Percentiles rank a stretch among this genome's conserved stretches.
phyloP scores from a whole-genome alignment of 2,113 vertebrate species.

The Rhineura floridana region DNA sequence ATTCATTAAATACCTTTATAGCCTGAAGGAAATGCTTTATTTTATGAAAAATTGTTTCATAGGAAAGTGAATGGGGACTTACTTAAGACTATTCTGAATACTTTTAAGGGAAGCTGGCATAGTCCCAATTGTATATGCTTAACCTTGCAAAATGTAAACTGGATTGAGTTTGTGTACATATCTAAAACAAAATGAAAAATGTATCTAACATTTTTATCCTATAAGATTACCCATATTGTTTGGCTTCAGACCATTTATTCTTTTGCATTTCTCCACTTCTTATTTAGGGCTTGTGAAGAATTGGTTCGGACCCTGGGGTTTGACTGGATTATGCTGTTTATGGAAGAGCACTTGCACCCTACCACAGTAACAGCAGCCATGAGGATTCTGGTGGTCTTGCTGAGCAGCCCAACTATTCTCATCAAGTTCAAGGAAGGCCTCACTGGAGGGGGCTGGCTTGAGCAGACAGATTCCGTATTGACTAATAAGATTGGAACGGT shows the following conservation, averaged over 20 bases:
- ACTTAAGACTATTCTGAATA: neutral
- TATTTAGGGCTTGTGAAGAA: conserved; percentile 93
- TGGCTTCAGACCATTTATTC: neutral
- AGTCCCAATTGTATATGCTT: neutral
- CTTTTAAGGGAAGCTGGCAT: neutral
- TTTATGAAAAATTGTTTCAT: neutral
- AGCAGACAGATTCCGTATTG: conserved; percentile 96
- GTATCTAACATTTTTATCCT: neutral
- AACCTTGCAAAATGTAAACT: neutral
- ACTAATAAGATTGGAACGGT: conserved; percentile 98
- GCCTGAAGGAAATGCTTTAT: neutral
- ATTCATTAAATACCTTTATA: too few relatives aligned
- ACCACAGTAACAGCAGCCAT: conserved; percentile 92
- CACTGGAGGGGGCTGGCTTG: conserved; percentile 94
- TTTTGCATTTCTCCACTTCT: neutral
- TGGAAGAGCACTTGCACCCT: conserved; percentile 96
- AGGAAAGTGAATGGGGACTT: neutral
- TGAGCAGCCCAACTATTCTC: conserved; percentile 91
- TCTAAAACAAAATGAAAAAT: neutral
- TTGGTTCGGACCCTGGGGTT: conserved; percentile 92
- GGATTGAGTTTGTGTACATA: neutral
- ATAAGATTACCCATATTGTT: neutral
- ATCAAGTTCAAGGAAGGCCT: conserved; percentile 95
- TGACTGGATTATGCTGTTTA: conserved; percentile 97
- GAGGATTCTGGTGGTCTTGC: conserved; percentile 91